phyloP scores from a whole-genome alignment of 2,797 vertebrate species.

The Molossus alvarezi region DNA sequence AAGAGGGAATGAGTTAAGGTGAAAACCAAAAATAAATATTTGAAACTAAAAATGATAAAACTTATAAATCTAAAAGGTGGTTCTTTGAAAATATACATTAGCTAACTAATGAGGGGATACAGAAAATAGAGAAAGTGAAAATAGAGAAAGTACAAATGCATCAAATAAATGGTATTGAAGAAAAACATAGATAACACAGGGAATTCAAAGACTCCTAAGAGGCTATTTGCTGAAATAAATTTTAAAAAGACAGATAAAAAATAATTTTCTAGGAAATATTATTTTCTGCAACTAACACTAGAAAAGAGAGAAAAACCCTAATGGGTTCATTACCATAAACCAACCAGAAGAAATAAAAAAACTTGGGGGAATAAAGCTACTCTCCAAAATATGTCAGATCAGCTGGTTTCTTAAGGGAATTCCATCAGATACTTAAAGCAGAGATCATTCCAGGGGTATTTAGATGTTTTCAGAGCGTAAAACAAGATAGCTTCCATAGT shows the following conservation, averaged over 20 bases:
- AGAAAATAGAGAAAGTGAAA: neutral
- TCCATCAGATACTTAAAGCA: neutral
- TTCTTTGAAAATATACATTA: neutral
- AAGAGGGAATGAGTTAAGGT: neutral
- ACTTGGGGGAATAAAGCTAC: neutral
- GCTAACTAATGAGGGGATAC: neutral
- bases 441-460: neutral
- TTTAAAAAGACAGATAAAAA: constrained; percentile 24
- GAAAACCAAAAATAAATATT: neutral
- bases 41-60: constrained; percentile 33
- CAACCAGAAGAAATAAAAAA: constrained; percentile 2
- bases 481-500: neutral
- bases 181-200: neutral
- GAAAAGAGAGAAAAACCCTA: neutral
- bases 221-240: neutral
- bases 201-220: neutral
- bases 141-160: neutral
- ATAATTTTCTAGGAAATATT: constrained; percentile 14
- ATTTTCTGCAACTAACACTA: neutral
- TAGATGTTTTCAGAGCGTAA: neutral
- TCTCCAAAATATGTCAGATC: neutral
- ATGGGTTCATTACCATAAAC: neutral
- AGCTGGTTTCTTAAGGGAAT: neutral
- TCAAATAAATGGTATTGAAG: neutral
- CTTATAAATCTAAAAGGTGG: neutral